Evolutionary conservation across 2,113 vertebrate genomes (phyloP).

Genomic region (Uria lomvia): DNA sequence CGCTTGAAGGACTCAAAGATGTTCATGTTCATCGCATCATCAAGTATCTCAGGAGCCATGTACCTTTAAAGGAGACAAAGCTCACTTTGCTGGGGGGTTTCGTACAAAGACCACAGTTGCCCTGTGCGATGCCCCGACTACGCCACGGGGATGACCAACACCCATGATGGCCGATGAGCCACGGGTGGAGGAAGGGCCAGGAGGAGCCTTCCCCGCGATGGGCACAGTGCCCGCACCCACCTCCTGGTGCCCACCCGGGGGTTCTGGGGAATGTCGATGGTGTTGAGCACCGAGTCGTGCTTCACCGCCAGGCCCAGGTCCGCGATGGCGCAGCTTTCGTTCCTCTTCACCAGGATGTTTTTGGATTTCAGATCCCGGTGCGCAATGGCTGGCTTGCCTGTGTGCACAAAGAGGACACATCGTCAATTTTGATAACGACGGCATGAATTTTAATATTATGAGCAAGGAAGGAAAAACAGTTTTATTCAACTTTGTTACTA

Average conservation of each 20-base stretch:
- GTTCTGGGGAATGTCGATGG: slow-evolving; percentile 91
- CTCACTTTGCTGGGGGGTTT: neutral
- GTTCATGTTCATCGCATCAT: slow-evolving; percentile 87
- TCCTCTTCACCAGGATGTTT: slow-evolving; percentile 95
- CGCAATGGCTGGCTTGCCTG: slow-evolving; percentile 96
- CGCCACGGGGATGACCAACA: neutral
- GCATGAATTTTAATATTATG: accelerated
- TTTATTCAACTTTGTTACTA: neutral
- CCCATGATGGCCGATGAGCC: no score
- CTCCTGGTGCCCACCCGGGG: slow-evolving; percentile 93
- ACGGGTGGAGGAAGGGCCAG: accelerated
- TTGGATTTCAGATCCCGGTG: slow-evolving; percentile 98
- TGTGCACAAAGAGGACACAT: neutral
- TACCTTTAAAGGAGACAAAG: slow-evolving; percentile 79
- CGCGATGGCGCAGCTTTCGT: slow-evolving; percentile 90
- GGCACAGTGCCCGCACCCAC: slow-evolving; percentile 16
- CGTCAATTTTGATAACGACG: accelerated
- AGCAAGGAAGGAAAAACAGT: neutral
- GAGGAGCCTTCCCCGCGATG: accelerated
- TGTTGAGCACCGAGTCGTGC: slow-evolving; percentile 88
- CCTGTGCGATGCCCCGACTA: no score
- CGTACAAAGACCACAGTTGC: accelerated
- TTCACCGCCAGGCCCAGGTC: slow-evolving; percentile 96
- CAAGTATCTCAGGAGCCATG: slow-evolving; percentile 97
- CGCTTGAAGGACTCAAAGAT: slow-evolving; percentile 96